Base-by-base conservation (phyloP, 2,888 invertebrate species). In the Rotaria sp. region DNA sequence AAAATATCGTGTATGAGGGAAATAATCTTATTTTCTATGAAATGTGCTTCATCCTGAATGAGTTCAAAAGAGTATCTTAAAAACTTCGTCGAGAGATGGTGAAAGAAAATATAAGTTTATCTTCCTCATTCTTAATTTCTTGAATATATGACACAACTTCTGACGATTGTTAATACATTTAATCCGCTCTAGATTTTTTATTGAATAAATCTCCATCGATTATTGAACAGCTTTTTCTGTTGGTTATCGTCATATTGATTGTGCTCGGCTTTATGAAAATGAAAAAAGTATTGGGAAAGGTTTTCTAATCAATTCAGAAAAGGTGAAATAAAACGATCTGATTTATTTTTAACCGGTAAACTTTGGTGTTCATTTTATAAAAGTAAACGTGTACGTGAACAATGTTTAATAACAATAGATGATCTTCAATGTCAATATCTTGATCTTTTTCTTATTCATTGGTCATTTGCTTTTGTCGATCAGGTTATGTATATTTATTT, bases 171-270 rank as follows among this genome's bases (percentile, higher is more conserved):
- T n/a, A n/a, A n/a, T n/a, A n/a, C n/a, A n/a, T n/a, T n/a, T n/a
- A n/a, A n/a, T n/a, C n/a, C n/a, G n/a, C n/a, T n/a, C n/a, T n/a
- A n/a, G n/a, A n/a, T n/a, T n/a, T n/a, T n/a, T n/a, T n/a, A n/a
- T n/a, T n/a, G n/a, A n/a, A n/a, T n/a, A n/a, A n/a, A n/a, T n/a
- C n/a, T n/a, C n/a, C n/a, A n/a, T n/a, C n/a, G n/a, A n/a, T n/a
- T n/a, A n/a, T n/a, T n/a, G n/a, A n/a, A n/a, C n/a, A n/a, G n/a
- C n/a, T n/a, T n/a, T 84, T 30, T 8, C 18, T 7, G n/a, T 57
- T 59, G 85, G 85, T 1, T 95, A 95, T 90, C 93, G 95, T 0
- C 95, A 94, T 90, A 93, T 95, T 87, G 95, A 96, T 91, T 94
- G 95, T 3, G 94, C 91, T 0, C 92, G 93, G 94, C 91, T 93